These are phyloP conservation scores for Lacerta agilis DNA, from an alignment of 2,797 vertebrate genomes.

Conservation along the genomic window DNA sequence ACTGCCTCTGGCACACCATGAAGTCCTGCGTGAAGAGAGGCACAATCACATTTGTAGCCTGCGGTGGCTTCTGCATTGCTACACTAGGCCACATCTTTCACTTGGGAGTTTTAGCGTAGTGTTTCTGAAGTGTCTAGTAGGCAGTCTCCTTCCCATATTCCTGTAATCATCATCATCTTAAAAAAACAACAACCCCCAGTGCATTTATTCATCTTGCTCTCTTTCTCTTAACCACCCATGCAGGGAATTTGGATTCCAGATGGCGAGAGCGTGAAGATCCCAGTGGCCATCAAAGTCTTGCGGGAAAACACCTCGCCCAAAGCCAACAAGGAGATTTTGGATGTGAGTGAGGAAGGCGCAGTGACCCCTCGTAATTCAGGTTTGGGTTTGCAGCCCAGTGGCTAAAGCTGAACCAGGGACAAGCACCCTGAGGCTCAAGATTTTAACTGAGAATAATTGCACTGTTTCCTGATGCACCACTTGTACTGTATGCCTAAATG, in stretches of 20 bases:
- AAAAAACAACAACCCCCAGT: too few relatives aligned
- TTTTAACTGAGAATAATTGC: background rate
- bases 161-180: background rate
- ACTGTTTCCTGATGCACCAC: background rate
- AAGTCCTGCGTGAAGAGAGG: background rate
- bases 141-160: background rate
- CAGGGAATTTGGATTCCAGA: constrained; percentile 97
- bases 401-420: background rate
- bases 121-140: background rate
- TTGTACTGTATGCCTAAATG: background rate
- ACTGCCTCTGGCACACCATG: background rate
- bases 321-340: constrained; percentile 98
- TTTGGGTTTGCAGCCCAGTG: background rate
- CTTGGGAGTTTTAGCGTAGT: background rate
- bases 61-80: background rate
- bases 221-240: background rate
- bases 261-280: constrained; percentile 94
- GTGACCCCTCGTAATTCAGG: background rate
- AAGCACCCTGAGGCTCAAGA: background rate
- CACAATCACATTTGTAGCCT: too few relatives aligned
- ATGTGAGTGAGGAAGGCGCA: constrained; percentile 80
- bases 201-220: background rate
- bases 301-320: constrained; percentile 96
- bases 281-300: constrained; percentile 97
- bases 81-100: background rate